Conservation (phyloP, 2,113 vertebrate species). For the Chionodraco myersi region DNA sequence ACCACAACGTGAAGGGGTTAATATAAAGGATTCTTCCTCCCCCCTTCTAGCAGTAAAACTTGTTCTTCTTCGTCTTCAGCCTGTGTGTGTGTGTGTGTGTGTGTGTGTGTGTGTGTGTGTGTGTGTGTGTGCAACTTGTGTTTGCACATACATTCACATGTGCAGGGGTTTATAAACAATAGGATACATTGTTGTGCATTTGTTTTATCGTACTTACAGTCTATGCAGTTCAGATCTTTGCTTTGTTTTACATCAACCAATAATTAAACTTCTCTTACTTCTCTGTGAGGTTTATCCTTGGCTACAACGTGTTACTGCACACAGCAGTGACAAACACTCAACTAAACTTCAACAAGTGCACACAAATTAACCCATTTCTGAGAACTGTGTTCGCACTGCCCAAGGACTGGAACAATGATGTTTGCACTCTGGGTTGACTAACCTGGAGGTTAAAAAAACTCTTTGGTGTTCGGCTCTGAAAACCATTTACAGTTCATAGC, state of each 20-base stretch:
- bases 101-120: slow-evolving; percentile 43
- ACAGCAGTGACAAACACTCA: not conserved
- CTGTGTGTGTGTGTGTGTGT: slow-evolving; percentile 69
- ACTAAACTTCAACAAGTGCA: slow-evolving; percentile 20
- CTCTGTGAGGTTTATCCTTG: slow-evolving; percentile 15
- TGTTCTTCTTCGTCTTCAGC: slow-evolving; percentile 80
- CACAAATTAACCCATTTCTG: slow-evolving; percentile 57
- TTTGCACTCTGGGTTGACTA: slow-evolving; percentile 67
- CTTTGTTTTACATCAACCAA: slow-evolving; percentile 14
- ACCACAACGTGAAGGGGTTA: slow-evolving; percentile 74
- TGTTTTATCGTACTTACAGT: slow-evolving; percentile 1
- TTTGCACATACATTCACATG: slow-evolving; percentile 55
- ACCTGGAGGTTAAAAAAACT: slow-evolving; percentile 47
- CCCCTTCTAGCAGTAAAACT: slow-evolving; percentile 82
- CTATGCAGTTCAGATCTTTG: not conserved
- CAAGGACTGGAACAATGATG: slow-evolving; percentile 63
- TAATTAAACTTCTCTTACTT: not conserved
- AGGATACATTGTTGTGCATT: slow-evolving; percentile 4
- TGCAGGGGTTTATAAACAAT: slow-evolving; percentile 50
- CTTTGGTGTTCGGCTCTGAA: slow-evolving; percentile 14
- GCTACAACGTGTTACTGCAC: not conserved
- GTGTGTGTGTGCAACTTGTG: slow-evolving; percentile 65
- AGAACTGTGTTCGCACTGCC: slow-evolving; percentile 55
- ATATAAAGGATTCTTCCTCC: slow-evolving; percentile 75
- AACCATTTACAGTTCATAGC: slow-evolving; percentile 58